phyloP scores from a whole-genome alignment of 2,797 vertebrate species.

The Galaxias olidus region DNA sequence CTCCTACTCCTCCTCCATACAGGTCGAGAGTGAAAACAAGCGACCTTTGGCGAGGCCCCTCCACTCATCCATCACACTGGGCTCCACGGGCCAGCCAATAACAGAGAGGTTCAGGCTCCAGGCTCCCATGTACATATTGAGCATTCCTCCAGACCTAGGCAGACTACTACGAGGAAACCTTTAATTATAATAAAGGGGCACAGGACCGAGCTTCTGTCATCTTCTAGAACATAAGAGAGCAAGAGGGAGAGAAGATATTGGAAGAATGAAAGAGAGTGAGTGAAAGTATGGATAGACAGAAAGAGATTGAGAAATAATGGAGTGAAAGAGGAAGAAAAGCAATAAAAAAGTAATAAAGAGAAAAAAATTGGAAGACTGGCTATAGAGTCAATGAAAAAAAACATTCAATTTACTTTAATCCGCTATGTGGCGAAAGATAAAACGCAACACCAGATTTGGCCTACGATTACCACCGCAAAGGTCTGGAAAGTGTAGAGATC shows the following conservation, averaged over 20 bases:
- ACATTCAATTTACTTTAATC: background rate
- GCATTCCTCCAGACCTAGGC: constrained; percentile 57
- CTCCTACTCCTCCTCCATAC: constrained; percentile 22
- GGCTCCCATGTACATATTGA: constrained; percentile 42
- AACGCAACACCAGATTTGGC: background rate
- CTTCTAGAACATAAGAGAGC: background rate
- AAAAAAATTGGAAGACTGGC: background rate
- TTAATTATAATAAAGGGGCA: constrained; percentile 47
- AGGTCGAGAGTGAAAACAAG: constrained; percentile 23
- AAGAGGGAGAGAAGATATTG: no score
- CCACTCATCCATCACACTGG: constrained; percentile 41
- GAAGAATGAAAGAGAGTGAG: no score
- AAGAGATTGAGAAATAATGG: no score
- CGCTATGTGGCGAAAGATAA: constrained; percentile 15
- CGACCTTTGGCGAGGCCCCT: constrained; percentile 30
- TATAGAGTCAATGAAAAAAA: constrained; percentile 10
- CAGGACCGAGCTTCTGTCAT: constrained; percentile 17
- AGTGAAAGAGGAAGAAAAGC: no score
- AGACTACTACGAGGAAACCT: constrained; percentile 51
- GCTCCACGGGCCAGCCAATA: constrained; percentile 44
- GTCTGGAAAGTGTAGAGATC: constrained; percentile 36
- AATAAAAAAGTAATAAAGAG: background rate
- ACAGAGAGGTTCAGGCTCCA: constrained; percentile 28
- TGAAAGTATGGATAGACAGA: no score
- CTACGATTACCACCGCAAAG: constrained; percentile 25